phyloP scores from a whole-genome alignment of 92 coral and sea anemone species.

The Chrysogorgia sp. region DNA sequence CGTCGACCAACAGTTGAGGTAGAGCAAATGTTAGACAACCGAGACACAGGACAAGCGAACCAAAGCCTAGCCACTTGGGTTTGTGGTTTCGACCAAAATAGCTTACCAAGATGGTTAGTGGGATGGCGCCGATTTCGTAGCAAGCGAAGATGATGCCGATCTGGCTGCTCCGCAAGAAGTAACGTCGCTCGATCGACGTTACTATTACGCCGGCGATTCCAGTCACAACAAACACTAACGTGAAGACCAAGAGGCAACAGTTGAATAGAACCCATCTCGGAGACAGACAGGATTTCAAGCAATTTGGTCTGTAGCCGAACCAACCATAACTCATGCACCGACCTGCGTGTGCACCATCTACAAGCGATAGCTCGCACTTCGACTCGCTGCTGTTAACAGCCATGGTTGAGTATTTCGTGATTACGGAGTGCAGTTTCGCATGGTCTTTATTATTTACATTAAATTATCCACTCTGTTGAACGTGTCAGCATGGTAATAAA shows the following conservation, averaged over 20 bases:
- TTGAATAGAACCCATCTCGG: constrained; percentile 82
- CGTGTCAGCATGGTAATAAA: too few species aligned
- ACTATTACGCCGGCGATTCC: constrained; percentile 85
- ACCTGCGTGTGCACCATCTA: neutral
- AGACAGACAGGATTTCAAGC: constrained; percentile 72
- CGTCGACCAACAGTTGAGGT: constrained; percentile 80
- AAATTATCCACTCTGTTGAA: too few species aligned
- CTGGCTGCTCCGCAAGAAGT: constrained; percentile 75
- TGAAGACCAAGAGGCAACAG: constrained; percentile 80
- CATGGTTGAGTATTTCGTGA: too few species aligned
- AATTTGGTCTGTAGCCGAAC: constrained; percentile 61
- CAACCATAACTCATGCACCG: constrained; percentile 59
- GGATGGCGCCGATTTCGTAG: constrained; percentile 81
- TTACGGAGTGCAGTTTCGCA: too few species aligned
- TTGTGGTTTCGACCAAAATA: constrained; percentile 92
- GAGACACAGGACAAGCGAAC: constrained; percentile 75
- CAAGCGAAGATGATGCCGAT: constrained; percentile 74
- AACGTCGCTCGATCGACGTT: constrained; percentile 85
- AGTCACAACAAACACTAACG: constrained; percentile 82
- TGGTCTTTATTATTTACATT: too few species aligned
- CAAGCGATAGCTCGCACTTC: neutral
- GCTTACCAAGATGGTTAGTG: constrained; percentile 83
- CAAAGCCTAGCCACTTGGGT: constrained; percentile 93
- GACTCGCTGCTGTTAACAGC: neutral
- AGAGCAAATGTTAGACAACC: constrained; percentile 88